phyloP scores from a whole-genome alignment of 2,797 vertebrate species.

The Podarcis lilfordi region DNA sequence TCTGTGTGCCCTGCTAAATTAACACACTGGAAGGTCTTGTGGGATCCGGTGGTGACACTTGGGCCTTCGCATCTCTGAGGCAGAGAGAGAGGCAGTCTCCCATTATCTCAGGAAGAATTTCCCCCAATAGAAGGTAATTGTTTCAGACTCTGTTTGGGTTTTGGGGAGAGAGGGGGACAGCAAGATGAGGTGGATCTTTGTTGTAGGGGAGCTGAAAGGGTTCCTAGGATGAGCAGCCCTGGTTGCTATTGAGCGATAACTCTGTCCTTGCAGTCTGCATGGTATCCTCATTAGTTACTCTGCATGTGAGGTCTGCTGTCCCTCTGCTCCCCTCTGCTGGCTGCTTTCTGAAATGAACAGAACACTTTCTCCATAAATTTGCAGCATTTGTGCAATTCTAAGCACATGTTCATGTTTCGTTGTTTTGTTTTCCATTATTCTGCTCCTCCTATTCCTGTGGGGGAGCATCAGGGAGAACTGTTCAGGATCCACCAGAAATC shows the following conservation, averaged over 20 bases:
- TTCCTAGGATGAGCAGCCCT: too few species aligned
- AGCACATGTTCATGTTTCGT: background rate
- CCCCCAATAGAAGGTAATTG: background rate
- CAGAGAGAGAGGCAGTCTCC: background rate
- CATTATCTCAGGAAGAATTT: background rate
- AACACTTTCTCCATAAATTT: background rate
- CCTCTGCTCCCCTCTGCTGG: slow-evolving; percentile 29
- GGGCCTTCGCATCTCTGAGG: background rate
- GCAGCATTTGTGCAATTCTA: background rate
- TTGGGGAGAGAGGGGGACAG: too few species aligned
- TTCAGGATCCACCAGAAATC: background rate
- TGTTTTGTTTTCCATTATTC: background rate
- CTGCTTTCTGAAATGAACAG: background rate
- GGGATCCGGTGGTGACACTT: accelerated
- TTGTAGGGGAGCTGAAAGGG: background rate
- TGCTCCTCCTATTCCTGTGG: background rate
- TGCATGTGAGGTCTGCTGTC: background rate
- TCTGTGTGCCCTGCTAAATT: background rate
- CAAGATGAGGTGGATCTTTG: background rate
- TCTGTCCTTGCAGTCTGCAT: too few species aligned
- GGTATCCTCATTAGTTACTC: background rate
- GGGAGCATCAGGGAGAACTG: too few species aligned
- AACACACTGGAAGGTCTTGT: background rate
- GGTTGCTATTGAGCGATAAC: background rate
- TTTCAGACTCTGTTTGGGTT: background rate